Evolutionary conservation across 2,113 vertebrate species (phyloP), one percentile per base, ranked within the genome.

Genomic region (Nerophis ophidion): DNA sequence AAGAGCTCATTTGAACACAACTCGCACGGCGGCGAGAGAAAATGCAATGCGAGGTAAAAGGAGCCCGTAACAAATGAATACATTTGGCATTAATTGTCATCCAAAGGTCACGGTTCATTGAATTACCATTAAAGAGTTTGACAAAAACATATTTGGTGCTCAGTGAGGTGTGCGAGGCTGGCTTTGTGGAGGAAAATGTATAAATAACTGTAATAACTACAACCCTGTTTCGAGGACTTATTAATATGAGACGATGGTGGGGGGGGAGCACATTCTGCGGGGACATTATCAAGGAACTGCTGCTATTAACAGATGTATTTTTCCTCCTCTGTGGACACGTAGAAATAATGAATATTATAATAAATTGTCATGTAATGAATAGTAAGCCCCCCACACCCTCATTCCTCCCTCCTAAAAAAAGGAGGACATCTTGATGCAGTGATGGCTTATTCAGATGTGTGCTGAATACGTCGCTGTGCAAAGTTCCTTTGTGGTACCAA

Each of bases 51-150:
- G 77, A 83, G 75, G 84, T 87, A 84, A 84, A 88, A 86, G 84
- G 81, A 83, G 81, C 71, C 67, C 59, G 78, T 85, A 71, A 84
- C 82, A 87, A 87, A 87, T 86, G 84, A 86, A 84, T 84, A 81
- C 74, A 80, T 83, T 75, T 70, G 79, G 77, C 81, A 87, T 86
- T 87, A 85, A 84, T 88, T 87, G 83, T 88, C 80, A 66, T 84
- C 70, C 67, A 75, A 72, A 82, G 79, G 80, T 80, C 80, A 87
- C 70, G 84, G 76, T 87, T 89, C 84, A 89, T 88, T 88, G 84
- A 79, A 81, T 87, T 80, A 87, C 80, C 75, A 88, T 88, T 87
- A 77, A 85, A 85, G 76, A 80, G 79, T 86, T 82, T 83, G 81
- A 85, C 77, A 60, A 80, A 44, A 85, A 87, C 86, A 77, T 85